Percentiles rank a stretch among this genome's conserved stretches.
These are phyloP conservation scores for Gobionotothen gibberifrons DNA, from an alignment of 2,797 vertebrate species.

Conservation along the genomic window DNA sequence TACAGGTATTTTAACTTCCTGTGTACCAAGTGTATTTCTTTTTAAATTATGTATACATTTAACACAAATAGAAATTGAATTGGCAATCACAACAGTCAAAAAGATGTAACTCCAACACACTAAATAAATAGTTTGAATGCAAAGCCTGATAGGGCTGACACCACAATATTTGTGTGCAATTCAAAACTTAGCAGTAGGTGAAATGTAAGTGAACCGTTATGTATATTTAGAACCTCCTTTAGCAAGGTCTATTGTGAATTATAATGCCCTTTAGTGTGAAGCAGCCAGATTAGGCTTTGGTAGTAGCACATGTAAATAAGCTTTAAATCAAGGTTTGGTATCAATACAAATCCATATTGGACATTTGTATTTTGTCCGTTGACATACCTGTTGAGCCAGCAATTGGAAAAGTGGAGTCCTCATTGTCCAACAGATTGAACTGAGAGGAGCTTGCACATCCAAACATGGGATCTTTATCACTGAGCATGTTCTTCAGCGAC, in stretches of 20 bases:
- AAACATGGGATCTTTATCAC: constrained; percentile 99
- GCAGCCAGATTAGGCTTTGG: background rate
- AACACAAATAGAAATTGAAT: background rate
- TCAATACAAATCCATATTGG: background rate
- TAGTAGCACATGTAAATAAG: background rate
- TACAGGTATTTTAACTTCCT: background rate
- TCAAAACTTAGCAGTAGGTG: background rate
- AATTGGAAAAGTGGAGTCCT: constrained; percentile 92
- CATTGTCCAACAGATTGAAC: constrained; percentile 96
- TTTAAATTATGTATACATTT: background rate
- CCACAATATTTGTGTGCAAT: background rate
- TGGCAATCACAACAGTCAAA: background rate
- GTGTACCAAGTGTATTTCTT: background rate
- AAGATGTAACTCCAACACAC: background rate
- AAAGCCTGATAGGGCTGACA: background rate
- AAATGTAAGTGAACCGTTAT: background rate
- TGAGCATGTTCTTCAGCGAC: constrained; percentile 99
- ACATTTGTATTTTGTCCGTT: constrained; percentile 4
- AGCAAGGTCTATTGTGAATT: background rate
- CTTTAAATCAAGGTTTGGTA: constrained; percentile 17
- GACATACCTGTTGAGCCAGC: constrained; percentile 91
- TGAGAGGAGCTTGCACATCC: constrained; percentile 96
- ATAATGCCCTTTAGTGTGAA: background rate
- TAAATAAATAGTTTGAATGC: background rate
- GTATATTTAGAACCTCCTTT: background rate